Evolutionary conservation across 2,888 invertebrate genomes (phyloP), one percentile per base, ranked within the genome.

Genomic region (Xylophagus ater): DNA sequence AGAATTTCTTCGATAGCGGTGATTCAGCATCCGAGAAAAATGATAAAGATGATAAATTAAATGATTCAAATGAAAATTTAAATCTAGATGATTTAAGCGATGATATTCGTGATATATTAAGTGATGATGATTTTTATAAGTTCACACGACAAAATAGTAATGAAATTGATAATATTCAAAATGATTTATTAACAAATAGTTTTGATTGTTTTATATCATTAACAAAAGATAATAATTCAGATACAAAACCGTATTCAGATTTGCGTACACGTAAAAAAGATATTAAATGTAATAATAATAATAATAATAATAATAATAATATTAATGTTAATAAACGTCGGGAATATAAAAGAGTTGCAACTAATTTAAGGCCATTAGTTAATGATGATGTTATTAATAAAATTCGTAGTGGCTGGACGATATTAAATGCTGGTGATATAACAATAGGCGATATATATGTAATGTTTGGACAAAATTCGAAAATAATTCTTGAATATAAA

Each of bases 371-470:
- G 29, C 63, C 64, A 1, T 47, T 65, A 24, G 54, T 65, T 1
- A 61, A 55, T 46, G 65, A 64, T 14, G 58, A 61, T 15, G 55
- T 56, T 7, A 53, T 63, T n/a, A 55, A 56, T 37, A 53, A 60
- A 42, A 62, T 65, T 29, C 57, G 64, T 37, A 54, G 52, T 23
- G 92, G 92, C 0, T 93, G 92, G 90, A 88, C 83, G 37, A 57
- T 73, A 7, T 66, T 73, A 12, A 81, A 81, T 55, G 78, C 81
- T 2, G 82, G 81, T 6, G 79, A 82, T 21, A 72, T 92, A 28
- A 87, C 88, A 4, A 72, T 94, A 20, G 92, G 92, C 0, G 92
- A 94, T 65, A 65, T 93, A 40, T 92, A 89, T 65, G 70, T 93
- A 34, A 87, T 92, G 78, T 82, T 86, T 55, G 67, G 66, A 1